Base-by-base conservation (phyloP, 2,888 invertebrate species). In the Noctua pronuba region DNA sequence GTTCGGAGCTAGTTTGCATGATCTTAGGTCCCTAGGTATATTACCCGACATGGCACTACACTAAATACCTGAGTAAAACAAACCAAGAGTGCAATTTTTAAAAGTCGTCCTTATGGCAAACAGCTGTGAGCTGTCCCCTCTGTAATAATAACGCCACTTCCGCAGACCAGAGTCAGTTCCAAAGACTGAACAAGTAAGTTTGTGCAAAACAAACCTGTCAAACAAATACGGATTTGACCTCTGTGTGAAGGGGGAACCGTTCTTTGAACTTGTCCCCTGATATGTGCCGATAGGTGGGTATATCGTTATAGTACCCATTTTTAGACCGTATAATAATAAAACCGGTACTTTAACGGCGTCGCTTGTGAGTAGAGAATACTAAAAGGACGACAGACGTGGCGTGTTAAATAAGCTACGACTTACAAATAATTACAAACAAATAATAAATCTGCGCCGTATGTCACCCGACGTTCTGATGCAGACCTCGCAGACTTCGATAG, bases 211-310 rank as follows among this genome's bases (percentile, higher is more conserved):
- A 18, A 71, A 44, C 69, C 18, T 16, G 46, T 16, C 35, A 35
- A 66, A 31, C 18, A 69, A 69, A 73, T 73, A 46, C 35, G n/a
- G 16, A n/a, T 46, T 70, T n/a, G 21, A 44, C 44, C 18, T 28
- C 58, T 66, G 31, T 31, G 31, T 67, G 44, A 44, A 24, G 41
- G 66, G 4, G 21, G 31, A 24, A 31, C 41, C 2, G 68, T 67
- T 31, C 24, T 72, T 68, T 44, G 68, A 72, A 24, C 67, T 44
- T 66, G 66, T 44, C 28, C 3, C 6, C 10, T 41, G 31, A 24
- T 24, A 18, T 24, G 24, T 31, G 28, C 31, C 31, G 18, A 7
- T 24, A 41, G 41, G 35, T 38, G 28, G 28, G 21, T 41, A 24
- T 44, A 16, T 38, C 24, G 10, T 28, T n/a, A 38, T 28, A 28